phyloP scores from a whole-genome alignment of 1,140 invertebrate species.

The Propsilocerus akamusi region DNA sequence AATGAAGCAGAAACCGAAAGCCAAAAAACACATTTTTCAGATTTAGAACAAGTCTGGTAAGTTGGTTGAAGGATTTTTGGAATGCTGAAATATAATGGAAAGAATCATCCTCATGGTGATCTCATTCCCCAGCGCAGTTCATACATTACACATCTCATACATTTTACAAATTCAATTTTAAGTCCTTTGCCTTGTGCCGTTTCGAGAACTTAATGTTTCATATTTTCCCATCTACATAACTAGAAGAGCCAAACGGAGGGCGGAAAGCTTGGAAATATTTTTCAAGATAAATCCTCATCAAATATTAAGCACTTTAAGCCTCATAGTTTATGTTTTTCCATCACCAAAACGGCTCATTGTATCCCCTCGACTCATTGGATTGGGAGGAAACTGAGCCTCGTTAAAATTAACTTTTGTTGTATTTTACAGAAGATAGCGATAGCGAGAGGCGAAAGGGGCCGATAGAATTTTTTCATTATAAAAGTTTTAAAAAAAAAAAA shows the following conservation, averaged over 20 bases:
- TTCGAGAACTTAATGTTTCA: neutral
- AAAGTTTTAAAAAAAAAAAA: too few species aligned
- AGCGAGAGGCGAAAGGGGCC: neutral
- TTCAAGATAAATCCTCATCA: slow-evolving; percentile 2
- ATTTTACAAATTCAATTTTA: too few species aligned
- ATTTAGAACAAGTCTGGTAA: too few species aligned
- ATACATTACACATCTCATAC: too few species aligned
- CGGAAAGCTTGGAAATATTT: neutral
- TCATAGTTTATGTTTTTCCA: slow-evolving; percentile 1
- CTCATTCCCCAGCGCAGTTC: too few species aligned
- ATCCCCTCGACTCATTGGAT: neutral
- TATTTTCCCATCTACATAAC: neutral
- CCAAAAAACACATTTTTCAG: too few species aligned
- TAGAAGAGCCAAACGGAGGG: neutral
- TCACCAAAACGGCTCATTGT: neutral
- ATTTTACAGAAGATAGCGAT: neutral
- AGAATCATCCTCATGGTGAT: too few species aligned
- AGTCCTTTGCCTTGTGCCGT: neutral
- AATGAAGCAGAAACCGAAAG: too few species aligned
- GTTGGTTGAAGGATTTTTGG: too few species aligned
- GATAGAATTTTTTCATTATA: neutral
- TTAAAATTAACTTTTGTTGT: slow-evolving; percentile 4
- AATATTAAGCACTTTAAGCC: slow-evolving; percentile 3
- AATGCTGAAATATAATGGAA: too few species aligned
- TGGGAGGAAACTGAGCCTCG: neutral